Percentiles rank a stretch among this genome's conserved stretches.
These are phyloP conservation scores for Seriola rivoliana DNA, from an alignment of 2,113 vertebrate genomes.

Conservation along the genomic window DNA sequence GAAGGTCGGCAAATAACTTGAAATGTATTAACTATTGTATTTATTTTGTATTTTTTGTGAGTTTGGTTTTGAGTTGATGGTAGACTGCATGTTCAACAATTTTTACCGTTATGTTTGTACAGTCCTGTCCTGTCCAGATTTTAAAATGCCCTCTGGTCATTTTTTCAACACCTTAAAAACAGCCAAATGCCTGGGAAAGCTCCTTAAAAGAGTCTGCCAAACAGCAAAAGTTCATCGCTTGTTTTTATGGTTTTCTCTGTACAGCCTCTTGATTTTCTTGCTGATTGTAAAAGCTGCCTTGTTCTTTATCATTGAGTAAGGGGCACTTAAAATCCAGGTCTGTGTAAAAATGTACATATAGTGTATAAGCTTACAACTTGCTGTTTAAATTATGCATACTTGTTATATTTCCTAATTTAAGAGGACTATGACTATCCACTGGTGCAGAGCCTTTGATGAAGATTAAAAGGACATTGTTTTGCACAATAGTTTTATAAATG, in stretches of 20 bases:
- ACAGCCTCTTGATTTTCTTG: slow-evolving; percentile 66
- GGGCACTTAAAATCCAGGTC: slow-evolving; percentile 81
- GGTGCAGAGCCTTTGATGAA: slow-evolving; percentile 86
- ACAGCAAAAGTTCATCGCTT: slow-evolving; percentile 64
- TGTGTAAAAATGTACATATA: slow-evolving; percentile 85
- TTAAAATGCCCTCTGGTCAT: slow-evolving; percentile 60
- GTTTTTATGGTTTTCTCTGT: slow-evolving; percentile 74
- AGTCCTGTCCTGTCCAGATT: slow-evolving; percentile 72
- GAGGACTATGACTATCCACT: slow-evolving; percentile 85
- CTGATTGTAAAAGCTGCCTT: slow-evolving; percentile 83
- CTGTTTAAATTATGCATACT: slow-evolving; percentile 88
- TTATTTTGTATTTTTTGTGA: slow-evolving; percentile 80
- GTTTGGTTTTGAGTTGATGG: slow-evolving; percentile 72
- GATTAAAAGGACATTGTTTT: slow-evolving; percentile 90
- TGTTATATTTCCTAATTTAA: slow-evolving; percentile 88
- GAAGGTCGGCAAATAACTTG: slow-evolving; percentile 76
- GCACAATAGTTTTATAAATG: slow-evolving; percentile 92
- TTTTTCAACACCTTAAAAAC: slow-evolving; percentile 61
- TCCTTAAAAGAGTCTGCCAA: slow-evolving; percentile 70
- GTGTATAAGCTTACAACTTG: slow-evolving; percentile 83
- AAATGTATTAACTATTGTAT: slow-evolving; percentile 78
- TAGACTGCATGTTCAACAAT: slow-evolving; percentile 79
- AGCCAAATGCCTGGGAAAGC: slow-evolving; percentile 72
- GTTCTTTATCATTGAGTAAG: slow-evolving; percentile 78
- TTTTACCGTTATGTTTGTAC: slow-evolving; percentile 75